phyloP scores from a whole-genome alignment of 2,113 vertebrate species.

The Cephalopterus ornatus region DNA sequence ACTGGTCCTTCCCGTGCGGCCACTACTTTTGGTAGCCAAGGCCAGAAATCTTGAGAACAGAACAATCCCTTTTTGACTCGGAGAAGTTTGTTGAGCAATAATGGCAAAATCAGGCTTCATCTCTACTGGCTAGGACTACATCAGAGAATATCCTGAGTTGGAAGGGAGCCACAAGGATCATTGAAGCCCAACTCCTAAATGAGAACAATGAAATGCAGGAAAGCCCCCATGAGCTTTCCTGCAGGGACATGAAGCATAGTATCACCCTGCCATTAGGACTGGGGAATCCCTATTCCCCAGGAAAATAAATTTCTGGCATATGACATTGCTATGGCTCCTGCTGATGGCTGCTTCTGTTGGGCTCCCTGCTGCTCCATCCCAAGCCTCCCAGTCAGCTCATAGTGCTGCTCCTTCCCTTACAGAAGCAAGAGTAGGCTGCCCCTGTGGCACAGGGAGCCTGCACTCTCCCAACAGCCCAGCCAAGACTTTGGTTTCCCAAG shows the following conservation, averaged over 20 bases:
- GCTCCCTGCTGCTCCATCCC: background rate
- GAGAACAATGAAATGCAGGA: background rate
- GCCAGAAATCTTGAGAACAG: background rate
- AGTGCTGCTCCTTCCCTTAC: background rate
- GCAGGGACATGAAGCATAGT: background rate
- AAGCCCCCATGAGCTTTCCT: background rate
- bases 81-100: background rate
- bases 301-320: background rate
- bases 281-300: background rate
- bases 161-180: background rate
- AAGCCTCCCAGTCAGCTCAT: background rate
- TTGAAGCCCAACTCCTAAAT: background rate
- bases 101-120: background rate
- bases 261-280: background rate
- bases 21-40: background rate
- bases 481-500: background rate
- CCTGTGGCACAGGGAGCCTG: fast-evolving
- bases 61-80: background rate
- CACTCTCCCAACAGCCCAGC: background rate
- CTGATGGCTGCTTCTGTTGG: background rate
- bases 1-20: background rate
- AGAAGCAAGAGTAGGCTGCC: background rate
- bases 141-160: background rate
- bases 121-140: background rate
- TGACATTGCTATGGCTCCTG: fast-evolving